Percentiles rank a stretch among this genome's conserved stretches.
These are phyloP conservation scores for Ips typographus DNA, from an alignment of 1,140 invertebrate genomes.

Conservation along the genomic window DNA sequence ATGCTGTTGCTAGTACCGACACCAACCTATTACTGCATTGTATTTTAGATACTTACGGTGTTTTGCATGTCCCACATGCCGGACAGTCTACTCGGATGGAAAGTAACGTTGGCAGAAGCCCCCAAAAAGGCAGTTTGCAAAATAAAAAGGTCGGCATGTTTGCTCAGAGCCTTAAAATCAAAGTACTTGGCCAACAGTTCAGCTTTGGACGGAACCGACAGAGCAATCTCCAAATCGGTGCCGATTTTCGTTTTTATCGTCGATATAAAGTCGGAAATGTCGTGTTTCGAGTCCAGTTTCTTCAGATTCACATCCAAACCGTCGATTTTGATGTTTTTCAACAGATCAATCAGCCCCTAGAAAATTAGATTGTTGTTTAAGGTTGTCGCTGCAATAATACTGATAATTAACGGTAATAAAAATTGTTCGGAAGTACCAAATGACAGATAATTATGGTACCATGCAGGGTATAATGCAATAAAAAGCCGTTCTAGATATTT, in stretches of 20 bases:
- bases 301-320: conserved; percentile 67
- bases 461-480: too few relatives aligned
- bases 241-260: conserved; percentile 58
- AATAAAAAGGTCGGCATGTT: conserved; percentile 66
- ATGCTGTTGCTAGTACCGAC: background rate
- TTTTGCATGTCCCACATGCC: conserved; percentile 78
- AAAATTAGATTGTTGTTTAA: conserved; percentile 30
- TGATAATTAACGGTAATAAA: too few relatives aligned
- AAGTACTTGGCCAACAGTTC: conserved; percentile 70
- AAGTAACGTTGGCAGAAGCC: conserved; percentile 65
- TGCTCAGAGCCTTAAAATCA: conserved; percentile 64
- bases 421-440: too few relatives aligned
- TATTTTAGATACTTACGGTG: conserved; percentile 57
- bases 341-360: conserved; percentile 55
- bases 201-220: conserved; percentile 62
- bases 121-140: conserved; percentile 71
- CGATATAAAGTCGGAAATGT: conserved; percentile 59
- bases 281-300: conserved; percentile 58
- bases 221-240: conserved; percentile 58
- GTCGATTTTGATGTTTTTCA: conserved; percentile 61
- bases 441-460: too few relatives aligned
- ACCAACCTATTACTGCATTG: background rate
- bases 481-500: background rate
- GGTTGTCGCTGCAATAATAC: too few relatives aligned
- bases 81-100: conserved; percentile 74